These are phyloP conservation scores for Limenitis arthemis DNA, from an alignment of 2,888 invertebrate genomes.

Conservation along the genomic window DNA sequence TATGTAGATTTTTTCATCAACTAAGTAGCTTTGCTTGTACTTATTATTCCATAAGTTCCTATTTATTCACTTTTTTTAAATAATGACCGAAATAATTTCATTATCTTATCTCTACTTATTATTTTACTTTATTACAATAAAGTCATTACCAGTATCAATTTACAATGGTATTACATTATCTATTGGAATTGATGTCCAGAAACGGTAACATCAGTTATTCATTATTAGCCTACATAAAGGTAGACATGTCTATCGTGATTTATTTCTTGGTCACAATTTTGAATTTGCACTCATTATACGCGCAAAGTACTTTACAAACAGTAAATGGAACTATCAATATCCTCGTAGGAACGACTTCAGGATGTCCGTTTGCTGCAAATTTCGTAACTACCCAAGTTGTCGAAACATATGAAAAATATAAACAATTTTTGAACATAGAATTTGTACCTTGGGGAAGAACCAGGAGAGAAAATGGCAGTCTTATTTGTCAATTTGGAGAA, in stretches of 20 bases:
- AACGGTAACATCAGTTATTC: too few species aligned
- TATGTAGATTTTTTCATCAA: too few species aligned
- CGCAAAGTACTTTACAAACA: conserved; percentile 28
- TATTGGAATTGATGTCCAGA: too few species aligned
- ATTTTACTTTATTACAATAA: too few species aligned
- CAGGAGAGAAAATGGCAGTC: conserved; percentile 31
- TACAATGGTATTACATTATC: too few species aligned
- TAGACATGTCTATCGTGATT: neutral
- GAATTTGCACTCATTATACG: neutral
- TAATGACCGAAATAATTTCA: too few species aligned
- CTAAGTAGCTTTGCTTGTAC: too few species aligned
- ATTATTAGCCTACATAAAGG: neutral
- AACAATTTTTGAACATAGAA: conserved; percentile 46
- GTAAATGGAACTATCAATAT: conserved; percentile 51
- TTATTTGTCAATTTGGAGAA: conserved; percentile 43
- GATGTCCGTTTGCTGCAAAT: conserved; percentile 44
- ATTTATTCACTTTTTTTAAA: too few species aligned
- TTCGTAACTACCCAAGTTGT: conserved; percentile 42
- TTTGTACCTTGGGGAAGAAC: conserved; percentile 63
- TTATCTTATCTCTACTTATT: too few species aligned
- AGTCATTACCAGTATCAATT: too few species aligned
- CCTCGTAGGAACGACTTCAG: conserved; percentile 45
- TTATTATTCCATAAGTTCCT: too few species aligned
- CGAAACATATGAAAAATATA: conserved; percentile 41
- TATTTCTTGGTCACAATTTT: neutral